phyloP scores from a whole-genome alignment of 2,113 vertebrate genomes.

The Psilopogon haemacephalus region DNA sequence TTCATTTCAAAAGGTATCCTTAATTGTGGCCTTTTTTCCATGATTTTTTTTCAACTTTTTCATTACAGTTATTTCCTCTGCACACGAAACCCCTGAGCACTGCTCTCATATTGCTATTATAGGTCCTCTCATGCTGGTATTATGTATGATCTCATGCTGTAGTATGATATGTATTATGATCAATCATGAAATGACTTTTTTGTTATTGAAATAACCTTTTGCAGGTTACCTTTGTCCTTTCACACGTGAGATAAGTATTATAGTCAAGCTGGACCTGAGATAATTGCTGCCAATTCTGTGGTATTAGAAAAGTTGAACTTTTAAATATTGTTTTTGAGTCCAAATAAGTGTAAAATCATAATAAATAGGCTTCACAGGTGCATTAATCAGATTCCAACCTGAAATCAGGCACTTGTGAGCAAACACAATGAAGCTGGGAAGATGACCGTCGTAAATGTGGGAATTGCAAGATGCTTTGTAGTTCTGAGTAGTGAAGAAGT shows the following conservation, averaged over 20 bases:
- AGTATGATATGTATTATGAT: conserved; percentile 32
- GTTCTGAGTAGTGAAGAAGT: background rate
- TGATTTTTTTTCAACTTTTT: background rate
- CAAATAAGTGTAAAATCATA: background rate
- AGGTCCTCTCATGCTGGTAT: conserved; percentile 22
- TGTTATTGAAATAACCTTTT: conserved; percentile 54
- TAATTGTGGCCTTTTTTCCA: conserved; percentile 59
- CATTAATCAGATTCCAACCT: background rate
- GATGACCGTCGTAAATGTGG: background rate
- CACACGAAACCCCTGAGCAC: conserved; percentile 1
- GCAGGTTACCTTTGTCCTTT: conserved; percentile 39
- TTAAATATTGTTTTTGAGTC: background rate
- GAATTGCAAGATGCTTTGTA: background rate
- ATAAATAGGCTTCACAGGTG: background rate
- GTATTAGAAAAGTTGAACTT: background rate
- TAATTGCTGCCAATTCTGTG: conserved; percentile 25
- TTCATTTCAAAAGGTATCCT: conserved; percentile 36
- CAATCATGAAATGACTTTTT: conserved; percentile 36
- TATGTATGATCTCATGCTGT: conserved; percentile 1
- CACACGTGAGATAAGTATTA: conserved; percentile 2
- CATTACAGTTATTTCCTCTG: conserved; percentile 17
- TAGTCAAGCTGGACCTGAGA: conserved; percentile 47
- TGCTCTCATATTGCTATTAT: conserved; percentile 9
- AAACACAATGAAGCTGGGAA: background rate
- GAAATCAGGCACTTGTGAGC: background rate